These are phyloP conservation scores for Proteles cristata DNA, from an alignment of 2,113 vertebrate species.

Conservation along the genomic window DNA sequence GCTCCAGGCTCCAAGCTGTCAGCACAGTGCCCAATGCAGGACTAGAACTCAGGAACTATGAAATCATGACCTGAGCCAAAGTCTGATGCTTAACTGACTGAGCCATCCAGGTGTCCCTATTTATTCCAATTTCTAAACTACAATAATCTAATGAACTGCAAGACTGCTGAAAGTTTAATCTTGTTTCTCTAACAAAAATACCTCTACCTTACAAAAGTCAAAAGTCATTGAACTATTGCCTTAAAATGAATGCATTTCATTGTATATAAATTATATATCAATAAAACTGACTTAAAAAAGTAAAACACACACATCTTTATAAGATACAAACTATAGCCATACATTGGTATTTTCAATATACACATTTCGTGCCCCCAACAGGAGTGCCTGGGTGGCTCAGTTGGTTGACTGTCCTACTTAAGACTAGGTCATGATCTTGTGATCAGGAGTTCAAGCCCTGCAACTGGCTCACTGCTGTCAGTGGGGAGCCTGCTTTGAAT, in stretches of 20 bases:
- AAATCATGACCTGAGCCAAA: too few species aligned
- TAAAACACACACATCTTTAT: not conserved
- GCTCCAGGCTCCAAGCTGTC: too few species aligned
- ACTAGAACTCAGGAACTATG: too few species aligned
- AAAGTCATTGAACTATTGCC: not conserved
- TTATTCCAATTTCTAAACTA: not conserved
- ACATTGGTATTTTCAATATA: not conserved
- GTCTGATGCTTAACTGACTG: too few species aligned
- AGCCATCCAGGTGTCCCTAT: too few species aligned
- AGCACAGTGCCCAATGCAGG: too few species aligned
- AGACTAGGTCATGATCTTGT: too few species aligned
- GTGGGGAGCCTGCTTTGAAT: too few species aligned
- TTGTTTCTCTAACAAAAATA: slow-evolving; percentile 55
- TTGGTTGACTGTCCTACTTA: too few species aligned
- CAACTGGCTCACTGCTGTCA: too few species aligned
- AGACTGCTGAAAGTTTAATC: not conserved
- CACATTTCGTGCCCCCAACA: not conserved
- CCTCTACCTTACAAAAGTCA: not conserved
- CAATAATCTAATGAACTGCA: slow-evolving; percentile 17
- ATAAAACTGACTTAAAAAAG: slow-evolving; percentile 15
- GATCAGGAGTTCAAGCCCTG: too few species aligned
- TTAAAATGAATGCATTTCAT: slow-evolving; percentile 19
- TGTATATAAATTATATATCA: not conserved
- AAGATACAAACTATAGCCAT: not conserved
- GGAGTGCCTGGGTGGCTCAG: too few species aligned